Percentiles rank a stretch among this genome's conserved stretches.
Evolutionary conservation across 2,888 invertebrate genomes (phyloP).

Genomic region (Acrobasis repandana): DNA sequence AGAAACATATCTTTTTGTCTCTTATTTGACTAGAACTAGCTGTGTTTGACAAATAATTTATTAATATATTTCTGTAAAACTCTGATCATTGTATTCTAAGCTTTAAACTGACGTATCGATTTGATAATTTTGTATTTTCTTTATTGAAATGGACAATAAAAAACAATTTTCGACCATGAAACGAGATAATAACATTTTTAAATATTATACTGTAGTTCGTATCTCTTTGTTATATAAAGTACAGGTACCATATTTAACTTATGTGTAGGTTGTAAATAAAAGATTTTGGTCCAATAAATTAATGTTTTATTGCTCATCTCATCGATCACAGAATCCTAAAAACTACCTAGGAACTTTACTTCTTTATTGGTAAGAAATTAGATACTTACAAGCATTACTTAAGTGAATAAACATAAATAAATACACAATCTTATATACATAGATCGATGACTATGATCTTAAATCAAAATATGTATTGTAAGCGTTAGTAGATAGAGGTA

Average conservation of each 20-base stretch:
- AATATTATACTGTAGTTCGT: slow-evolving; percentile 52
- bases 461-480: too few species aligned
- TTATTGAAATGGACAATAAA: slow-evolving; percentile 62
- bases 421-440: too few species aligned
- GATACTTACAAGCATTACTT: too few species aligned
- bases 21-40: slow-evolving; percentile 65
- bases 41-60: slow-evolving; percentile 80
- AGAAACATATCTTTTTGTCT: slow-evolving; percentile 41
- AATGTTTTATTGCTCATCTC: slow-evolving; percentile 45
- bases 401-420: too few species aligned
- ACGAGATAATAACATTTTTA: slow-evolving; percentile 62
- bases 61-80: slow-evolving; percentile 31
- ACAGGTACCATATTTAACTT: slow-evolving; percentile 49
- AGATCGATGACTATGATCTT: too few species aligned
- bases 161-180: slow-evolving; percentile 50
- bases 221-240: slow-evolving; percentile 32
- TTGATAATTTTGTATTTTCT: slow-evolving; percentile 22
- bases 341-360: too few species aligned
- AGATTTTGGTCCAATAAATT: slow-evolving; percentile 48
- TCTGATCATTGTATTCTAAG: slow-evolving; percentile 30
- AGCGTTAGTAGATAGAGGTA: too few species aligned
- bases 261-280: slow-evolving; percentile 72
- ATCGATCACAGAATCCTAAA: neutral
- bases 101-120: slow-evolving; percentile 30
- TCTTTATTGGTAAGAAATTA: too few species aligned